phyloP scores from a whole-genome alignment of 1,140 invertebrate genomes.

The Drosophila biarmipes region DNA sequence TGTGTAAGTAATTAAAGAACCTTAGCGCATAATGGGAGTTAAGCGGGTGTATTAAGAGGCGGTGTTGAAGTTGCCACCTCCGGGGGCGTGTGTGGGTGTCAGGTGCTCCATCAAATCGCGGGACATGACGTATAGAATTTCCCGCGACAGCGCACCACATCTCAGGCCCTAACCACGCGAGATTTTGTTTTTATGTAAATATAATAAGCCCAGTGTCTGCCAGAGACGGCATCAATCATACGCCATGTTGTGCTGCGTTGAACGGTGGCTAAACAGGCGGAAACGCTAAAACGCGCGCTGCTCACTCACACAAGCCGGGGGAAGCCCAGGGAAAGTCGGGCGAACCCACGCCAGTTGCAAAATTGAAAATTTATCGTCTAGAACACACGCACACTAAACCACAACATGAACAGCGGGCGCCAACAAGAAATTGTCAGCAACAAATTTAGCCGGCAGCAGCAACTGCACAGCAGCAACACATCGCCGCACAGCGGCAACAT shows the following conservation, averaged over 20 bases:
- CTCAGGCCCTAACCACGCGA: conserved; percentile 4
- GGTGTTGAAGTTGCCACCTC: conserved; percentile 6
- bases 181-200: conserved; percentile 61
- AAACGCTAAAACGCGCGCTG: conserved; percentile 53
- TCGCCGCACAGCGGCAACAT: conserved; percentile 11
- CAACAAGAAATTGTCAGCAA: conserved; percentile 81
- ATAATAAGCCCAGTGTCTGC: conserved; percentile 53
- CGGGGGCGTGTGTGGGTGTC: background rate
- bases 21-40: conserved; percentile 47
- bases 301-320: conserved; percentile 9
- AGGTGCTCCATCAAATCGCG: conserved; percentile 24
- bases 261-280: conserved; percentile 76
- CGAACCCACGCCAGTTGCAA: conserved; percentile 33
- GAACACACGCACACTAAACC: conserved; percentile 52
- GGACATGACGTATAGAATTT: conserved; percentile 14
- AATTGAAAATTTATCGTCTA: conserved; percentile 83
- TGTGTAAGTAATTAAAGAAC: conserved; percentile 57
- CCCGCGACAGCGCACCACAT: conserved; percentile 1
- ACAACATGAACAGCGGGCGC: conserved; percentile 59
- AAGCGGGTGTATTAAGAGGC: conserved; percentile 10
- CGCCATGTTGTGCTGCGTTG: conserved; percentile 69
- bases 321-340: too few relatives aligned
- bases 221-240: conserved; percentile 78
- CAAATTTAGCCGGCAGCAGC: conserved; percentile 57
- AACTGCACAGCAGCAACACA: conserved; percentile 11